Evolutionary conservation across 1,140 invertebrate genomes (phyloP).

Genomic region (Condylostylus longicornis): DNA sequence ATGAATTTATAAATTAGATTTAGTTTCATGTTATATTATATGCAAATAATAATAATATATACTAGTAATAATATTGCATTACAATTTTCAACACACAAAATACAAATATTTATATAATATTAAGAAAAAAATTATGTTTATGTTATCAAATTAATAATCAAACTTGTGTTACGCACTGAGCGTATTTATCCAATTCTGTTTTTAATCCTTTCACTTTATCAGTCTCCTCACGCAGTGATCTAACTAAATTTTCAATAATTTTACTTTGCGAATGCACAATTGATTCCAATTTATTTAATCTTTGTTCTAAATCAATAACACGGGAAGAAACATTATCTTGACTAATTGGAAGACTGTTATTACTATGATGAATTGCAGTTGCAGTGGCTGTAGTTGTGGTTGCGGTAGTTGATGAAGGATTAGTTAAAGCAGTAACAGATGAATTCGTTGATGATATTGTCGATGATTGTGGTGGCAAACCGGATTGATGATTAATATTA

Average conservation of each 20-base stretch:
- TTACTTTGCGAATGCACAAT: constrained; percentile 41
- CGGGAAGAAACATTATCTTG: constrained; percentile 1
- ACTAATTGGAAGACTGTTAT: not conserved
- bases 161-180: constrained; percentile 43
- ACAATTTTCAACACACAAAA: no score
- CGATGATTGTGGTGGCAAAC: constrained; percentile 1
- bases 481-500: constrained; percentile 4
- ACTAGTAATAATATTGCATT: no score
- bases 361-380: not conserved
- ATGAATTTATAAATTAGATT: no score
- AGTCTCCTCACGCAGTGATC: constrained; percentile 37
- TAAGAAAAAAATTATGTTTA: no score
- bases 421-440: constrained; percentile 32
- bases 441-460: constrained; percentile 11
- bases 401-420: constrained; percentile 22
- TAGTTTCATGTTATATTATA: no score
- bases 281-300: constrained; percentile 42
- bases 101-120: no score
- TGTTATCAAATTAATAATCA: constrained; percentile 24
- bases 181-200: constrained; percentile 41
- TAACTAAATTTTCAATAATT: constrained; percentile 40
- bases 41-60: no score
- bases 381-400: constrained; percentile 21
- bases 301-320: constrained; percentile 27
- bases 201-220: constrained; percentile 42